These are phyloP conservation scores for Pachypeltis micranthus DNA, from an alignment of 1,140 invertebrate genomes.

Conservation along the genomic window DNA sequence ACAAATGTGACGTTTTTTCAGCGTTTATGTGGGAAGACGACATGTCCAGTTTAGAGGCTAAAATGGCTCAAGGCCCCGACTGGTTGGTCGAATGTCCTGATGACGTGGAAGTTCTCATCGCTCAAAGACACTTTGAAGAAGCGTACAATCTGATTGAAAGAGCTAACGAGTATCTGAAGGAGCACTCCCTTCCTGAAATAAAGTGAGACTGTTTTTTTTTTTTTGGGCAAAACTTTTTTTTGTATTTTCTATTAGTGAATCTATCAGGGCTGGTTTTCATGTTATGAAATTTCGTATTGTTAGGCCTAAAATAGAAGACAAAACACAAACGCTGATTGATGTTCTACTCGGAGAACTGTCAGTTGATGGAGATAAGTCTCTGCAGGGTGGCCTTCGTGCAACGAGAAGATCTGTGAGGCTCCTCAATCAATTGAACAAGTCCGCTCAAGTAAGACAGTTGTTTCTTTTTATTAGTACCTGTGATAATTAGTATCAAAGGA, in stretches of 20 bases:
- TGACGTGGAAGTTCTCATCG: constrained; percentile 91
- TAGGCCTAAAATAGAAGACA: constrained; percentile 52
- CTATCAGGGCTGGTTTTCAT: background rate
- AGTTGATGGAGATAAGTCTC: constrained; percentile 71
- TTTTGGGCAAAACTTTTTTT: background rate
- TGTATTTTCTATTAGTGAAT: background rate
- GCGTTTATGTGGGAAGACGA: constrained; percentile 1
- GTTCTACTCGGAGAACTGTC: constrained; percentile 81
- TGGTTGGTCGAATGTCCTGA: constrained; percentile 88
- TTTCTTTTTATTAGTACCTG: no score
- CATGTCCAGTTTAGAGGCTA: background rate
- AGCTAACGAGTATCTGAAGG: constrained; percentile 43
- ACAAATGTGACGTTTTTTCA: background rate
- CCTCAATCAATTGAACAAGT: constrained; percentile 72
- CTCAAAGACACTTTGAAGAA: constrained; percentile 94
- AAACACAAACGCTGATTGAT: constrained; percentile 65
- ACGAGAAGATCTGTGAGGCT: constrained; percentile 73
- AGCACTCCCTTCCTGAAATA: constrained; percentile 21
- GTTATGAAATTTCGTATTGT: constrained; percentile 11
- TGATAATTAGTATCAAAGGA: no score
- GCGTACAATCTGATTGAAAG: constrained; percentile 76
- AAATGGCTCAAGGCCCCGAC: constrained; percentile 46
- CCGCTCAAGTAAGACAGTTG: constrained; percentile 49
- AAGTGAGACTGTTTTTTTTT: constrained; percentile 16
- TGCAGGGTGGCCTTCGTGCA: constrained; percentile 84